These are phyloP conservation scores for Megaustenia siamemsis DNA, from an alignment of 2,888 invertebrate genomes.

Conservation along the genomic window DNA sequence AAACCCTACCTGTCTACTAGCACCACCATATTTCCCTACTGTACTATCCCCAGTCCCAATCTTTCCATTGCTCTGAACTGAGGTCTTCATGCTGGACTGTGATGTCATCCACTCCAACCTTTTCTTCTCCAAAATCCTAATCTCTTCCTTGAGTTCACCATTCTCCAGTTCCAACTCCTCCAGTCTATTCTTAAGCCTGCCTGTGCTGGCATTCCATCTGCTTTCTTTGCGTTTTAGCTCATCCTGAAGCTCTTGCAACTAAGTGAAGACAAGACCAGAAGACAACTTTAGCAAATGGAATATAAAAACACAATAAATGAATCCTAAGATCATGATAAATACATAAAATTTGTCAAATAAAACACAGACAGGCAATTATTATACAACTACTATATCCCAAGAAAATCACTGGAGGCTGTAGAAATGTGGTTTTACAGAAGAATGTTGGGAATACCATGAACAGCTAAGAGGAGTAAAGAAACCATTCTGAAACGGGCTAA, in stretches of 20 bases:
- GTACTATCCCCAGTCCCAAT: neutral
- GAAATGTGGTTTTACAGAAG: too few species aligned
- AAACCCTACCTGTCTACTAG: slow-evolving; percentile 19
- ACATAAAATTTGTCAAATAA: too few species aligned
- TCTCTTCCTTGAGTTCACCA: slow-evolving; percentile 76
- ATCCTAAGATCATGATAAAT: too few species aligned
- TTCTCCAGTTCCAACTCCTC: slow-evolving; percentile 78
- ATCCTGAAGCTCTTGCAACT: slow-evolving; percentile 77
- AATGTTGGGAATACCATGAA: too few species aligned
- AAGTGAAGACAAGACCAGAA: too few species aligned
- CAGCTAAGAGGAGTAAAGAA: too few species aligned
- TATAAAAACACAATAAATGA: too few species aligned
- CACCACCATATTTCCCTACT: neutral
- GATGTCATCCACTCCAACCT: slow-evolving; percentile 76
- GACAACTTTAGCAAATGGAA: too few species aligned
- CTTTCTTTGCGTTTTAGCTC: slow-evolving; percentile 78
- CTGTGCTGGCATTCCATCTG: slow-evolving; percentile 76
- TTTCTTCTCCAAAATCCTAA: slow-evolving; percentile 75
- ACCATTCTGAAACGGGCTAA: too few species aligned
- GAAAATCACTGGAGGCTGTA: too few species aligned
- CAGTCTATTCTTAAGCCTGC: slow-evolving; percentile 75
- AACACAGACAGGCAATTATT: too few species aligned
- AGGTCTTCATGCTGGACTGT: slow-evolving; percentile 43
- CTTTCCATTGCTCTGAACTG: slow-evolving; percentile 28
- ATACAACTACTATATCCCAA: too few species aligned